Percentiles rank a stretch among this genome's conserved stretches.
These are phyloP conservation scores for Adelges cooleyi DNA, from an alignment of 1,140 invertebrate species.

Conservation along the genomic window DNA sequence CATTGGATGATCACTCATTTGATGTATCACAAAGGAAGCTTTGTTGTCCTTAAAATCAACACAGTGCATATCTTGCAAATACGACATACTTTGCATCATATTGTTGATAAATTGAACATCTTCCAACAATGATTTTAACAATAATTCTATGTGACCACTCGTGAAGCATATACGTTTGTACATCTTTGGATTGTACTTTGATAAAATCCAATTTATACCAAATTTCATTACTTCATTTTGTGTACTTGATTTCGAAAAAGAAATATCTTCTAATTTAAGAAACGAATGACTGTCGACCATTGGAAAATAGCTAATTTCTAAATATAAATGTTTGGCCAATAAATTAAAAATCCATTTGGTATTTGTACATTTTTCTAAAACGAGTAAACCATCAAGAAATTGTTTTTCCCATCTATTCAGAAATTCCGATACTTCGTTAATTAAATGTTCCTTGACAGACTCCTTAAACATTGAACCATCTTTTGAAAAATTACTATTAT, in stretches of 20 bases:
- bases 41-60: conserved; percentile 3
- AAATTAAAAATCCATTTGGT: conserved; percentile 10
- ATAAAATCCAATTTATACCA: conserved; percentile 23
- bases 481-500: no score
- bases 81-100: background rate
- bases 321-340: background rate
- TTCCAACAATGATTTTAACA: conserved; percentile 9
- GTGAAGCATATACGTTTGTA: conserved; percentile 18
- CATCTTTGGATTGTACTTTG: conserved; percentile 9
- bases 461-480: background rate
- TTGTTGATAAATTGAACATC: conserved; percentile 2
- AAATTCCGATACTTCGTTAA: background rate
- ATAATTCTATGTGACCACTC: background rate
- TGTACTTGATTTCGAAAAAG: background rate
- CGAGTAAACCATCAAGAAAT: background rate
- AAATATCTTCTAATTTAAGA: conserved; percentile 18
- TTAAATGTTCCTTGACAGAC: background rate
- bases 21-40: conserved; percentile 2
- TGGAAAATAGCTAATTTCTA: background rate
- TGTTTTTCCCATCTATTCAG: conserved; percentile 1
- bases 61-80: background rate
- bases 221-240: conserved; percentile 5
- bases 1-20: background rate
- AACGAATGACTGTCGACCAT: background rate
- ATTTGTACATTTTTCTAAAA: conserved; percentile 9